Base-by-base conservation (phyloP, 2,888 invertebrate species). In the Orthonevra nobilis region DNA sequence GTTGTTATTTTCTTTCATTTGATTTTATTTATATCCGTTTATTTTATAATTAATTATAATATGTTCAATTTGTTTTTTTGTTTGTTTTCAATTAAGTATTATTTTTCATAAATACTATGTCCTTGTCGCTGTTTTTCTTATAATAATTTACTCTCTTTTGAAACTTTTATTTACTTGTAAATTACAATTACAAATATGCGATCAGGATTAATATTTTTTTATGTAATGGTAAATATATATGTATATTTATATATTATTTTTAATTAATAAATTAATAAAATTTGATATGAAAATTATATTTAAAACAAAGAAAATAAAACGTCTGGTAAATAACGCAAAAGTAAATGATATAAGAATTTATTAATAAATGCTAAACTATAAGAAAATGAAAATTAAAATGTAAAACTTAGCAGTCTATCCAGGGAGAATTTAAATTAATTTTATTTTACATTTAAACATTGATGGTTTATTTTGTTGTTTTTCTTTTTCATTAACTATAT, bases 61-160 rank as follows among this genome's bases (percentile, higher is more conserved):
- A 73, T 68, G 79, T 46, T 75, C 28, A 48, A 61, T 82, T 81
- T 82, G 64, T 75, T 77, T 68, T 50, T 46, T 28, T 64, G 42
- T 46, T 79, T 81, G 60, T 63, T 30, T 70, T 81, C 64, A n/a
- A n/a, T n/a, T n/a, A n/a, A n/a, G n/a, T n/a, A n/a, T n/a, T n/a
- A n/a, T n/a, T 66, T 52, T 75, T 81, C 82, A 83, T 82, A 83
- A 83, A 83, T 84, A 83, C 83, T 83, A 83, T 82, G 83, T 74
- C 77, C 82, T 77, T 74, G 63, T 72, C 64, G 70, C 66, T 75
- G n/a, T n/a, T 81, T 73, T 60, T 46, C 79, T 81, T 82, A 68
- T 60, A 38, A 50, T 73, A 58, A 69, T 70, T 69, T 73, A 46
- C 36, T 73, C 38, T 66, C 50, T 48, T 73, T 26, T 48, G 38